Conservation (phyloP, 2,888 invertebrate species). For the Drosophila yooni region DNA sequence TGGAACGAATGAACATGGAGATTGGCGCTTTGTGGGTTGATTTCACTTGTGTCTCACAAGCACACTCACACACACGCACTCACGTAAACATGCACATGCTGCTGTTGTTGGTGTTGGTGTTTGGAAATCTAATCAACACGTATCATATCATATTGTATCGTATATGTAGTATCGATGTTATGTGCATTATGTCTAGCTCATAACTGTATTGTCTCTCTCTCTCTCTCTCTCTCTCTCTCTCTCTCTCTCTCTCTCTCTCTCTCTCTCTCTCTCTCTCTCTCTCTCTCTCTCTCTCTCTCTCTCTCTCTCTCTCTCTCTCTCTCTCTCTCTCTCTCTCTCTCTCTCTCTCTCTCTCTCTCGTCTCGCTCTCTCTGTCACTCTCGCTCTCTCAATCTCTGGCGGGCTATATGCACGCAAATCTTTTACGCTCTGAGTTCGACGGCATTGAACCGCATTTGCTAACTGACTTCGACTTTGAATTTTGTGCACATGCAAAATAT, state of each 20-base stretch:
- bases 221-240: background rate
- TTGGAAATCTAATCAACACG: constrained; percentile 75
- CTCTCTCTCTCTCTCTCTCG: background rate
- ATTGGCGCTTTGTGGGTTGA: constrained; percentile 54
- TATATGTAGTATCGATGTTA: constrained; percentile 52
- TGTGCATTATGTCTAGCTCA: constrained; percentile 37
- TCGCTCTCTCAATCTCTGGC: background rate
- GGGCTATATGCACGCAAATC: background rate
- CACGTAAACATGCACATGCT: constrained; percentile 13
- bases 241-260: background rate
- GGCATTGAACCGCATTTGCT: constrained; percentile 56
- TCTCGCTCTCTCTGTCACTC: background rate
- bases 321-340: background rate
- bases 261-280: no score
- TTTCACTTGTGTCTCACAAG: constrained; percentile 46
- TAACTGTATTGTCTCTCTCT: constrained; percentile 55
- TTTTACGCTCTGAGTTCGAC: constrained; percentile 22
- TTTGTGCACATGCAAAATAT: constrained; percentile 52
- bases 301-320: background rate
- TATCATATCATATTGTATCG: constrained; percentile 55
- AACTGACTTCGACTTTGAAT: constrained; percentile 68
- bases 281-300: background rate
- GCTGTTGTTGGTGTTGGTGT: constrained; percentile 19
- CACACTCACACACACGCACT: constrained; percentile 27
- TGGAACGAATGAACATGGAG: constrained; percentile 34